Percentiles rank a stretch among this genome's conserved stretches.
These are phyloP conservation scores for Adrianichthys oophorus DNA, from an alignment of 2,797 vertebrate species.

Conservation along the genomic window DNA sequence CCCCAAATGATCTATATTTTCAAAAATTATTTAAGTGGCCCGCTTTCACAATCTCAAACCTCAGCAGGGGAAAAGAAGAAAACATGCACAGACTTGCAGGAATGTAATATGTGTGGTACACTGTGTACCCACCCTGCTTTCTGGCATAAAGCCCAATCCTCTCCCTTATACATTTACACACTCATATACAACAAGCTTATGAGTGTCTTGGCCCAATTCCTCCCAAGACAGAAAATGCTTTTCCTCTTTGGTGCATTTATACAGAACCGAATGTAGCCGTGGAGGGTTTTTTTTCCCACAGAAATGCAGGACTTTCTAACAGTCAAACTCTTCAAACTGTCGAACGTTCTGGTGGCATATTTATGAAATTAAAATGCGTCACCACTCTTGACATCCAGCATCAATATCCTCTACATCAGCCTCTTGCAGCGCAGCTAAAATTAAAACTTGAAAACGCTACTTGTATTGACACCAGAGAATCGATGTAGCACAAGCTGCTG, in stretches of 20 bases:
- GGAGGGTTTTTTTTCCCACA: background rate
- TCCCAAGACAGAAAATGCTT: conserved; percentile 20
- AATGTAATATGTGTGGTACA: conserved; percentile 52
- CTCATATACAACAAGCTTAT: conserved; percentile 13
- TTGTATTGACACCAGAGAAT: conserved; percentile 66
- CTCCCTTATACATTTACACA: conserved; percentile 32
- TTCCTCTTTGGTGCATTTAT: conserved; percentile 34
- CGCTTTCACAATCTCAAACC: conserved; percentile 25
- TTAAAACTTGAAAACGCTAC: conserved; percentile 63
- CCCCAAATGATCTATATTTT: conserved; percentile 29
- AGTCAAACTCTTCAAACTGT: conserved; percentile 36
- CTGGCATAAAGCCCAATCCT: conserved; percentile 47
- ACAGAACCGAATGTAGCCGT: conserved; percentile 7
- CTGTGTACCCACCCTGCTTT: conserved; percentile 53
- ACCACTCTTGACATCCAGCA: conserved; percentile 65
- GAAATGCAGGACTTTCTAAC: conserved; percentile 17
- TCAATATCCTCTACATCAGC: conserved; percentile 64
- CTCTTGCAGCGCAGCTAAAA: conserved; percentile 67
- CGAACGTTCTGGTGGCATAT: conserved; percentile 34
- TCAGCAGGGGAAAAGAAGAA: conserved; percentile 6
- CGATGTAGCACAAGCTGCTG: conserved; percentile 67
- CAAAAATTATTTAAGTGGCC: conserved; percentile 17
- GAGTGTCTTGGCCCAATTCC: conserved; percentile 20
- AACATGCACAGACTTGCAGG: conserved; percentile 58
- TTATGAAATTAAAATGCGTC: conserved; percentile 61